Base-by-base conservation (phyloP, 2,113 vertebrate species). In the Tachysurus vachellii region DNA sequence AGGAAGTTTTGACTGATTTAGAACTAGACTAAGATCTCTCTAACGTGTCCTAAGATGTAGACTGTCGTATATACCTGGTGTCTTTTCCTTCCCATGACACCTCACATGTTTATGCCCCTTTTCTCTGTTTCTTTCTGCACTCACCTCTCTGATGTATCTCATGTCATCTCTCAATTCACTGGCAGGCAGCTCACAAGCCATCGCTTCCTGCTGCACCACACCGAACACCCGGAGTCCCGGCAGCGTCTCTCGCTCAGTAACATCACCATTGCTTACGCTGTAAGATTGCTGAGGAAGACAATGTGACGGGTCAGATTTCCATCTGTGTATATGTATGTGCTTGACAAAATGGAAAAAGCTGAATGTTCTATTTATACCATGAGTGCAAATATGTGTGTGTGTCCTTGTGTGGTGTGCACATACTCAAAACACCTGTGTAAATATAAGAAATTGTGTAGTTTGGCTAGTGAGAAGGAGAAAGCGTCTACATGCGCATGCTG, bases 141-240 rank as follows among this genome's bases (percentile, higher is more conserved):
- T 97, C 93, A 99, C 98, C 90, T 99, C 98, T 92, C 93, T 96
- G 93, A 99, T 99, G 93, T 99, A 99, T 89, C 92, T 97, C 98
- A 99, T 99, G 91, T 99, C 98, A 90, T 99, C 97, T 68, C 96
- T 97, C 91, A 99, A 94, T 92, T 99, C 97, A 93, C 88, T 94
- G 91, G 95, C 94, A n/a, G 97, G 96, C 97, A 96, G 98, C 84
- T 98, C 97, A 19, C 96, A 96, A 13, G 98, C 97, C 94, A 97
- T 97, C 95, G 97, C 97, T 93, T 99, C 97, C 92, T 95, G 97
- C 92, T 96, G 95, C 83, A 98, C 97, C 0, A 97, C 95, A 0
- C 96, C 98, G 17, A 97, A 98, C 64, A 97, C 96, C 92, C 96
- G 96, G 28, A 97, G 89, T 87, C 93, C 96, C 36, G 95, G 94